Evolutionary conservation across 1,140 invertebrate genomes (phyloP).

Genomic region (Ostrea denselamellosa): DNA sequence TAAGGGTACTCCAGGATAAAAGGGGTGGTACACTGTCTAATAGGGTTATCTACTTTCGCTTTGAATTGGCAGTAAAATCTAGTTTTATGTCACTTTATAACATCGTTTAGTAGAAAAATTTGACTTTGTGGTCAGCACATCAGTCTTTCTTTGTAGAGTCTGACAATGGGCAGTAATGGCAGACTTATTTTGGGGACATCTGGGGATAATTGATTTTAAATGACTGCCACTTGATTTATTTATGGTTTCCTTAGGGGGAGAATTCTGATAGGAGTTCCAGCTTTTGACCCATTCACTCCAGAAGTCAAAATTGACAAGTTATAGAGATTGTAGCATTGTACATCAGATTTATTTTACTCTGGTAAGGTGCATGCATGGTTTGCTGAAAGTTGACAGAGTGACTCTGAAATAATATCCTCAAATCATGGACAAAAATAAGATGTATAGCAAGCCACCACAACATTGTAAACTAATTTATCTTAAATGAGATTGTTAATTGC

Average conservation of each 20-base stretch:
- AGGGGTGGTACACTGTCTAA: background rate
- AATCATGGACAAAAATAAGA: too few species aligned
- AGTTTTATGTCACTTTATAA: background rate
- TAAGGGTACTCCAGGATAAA: background rate
- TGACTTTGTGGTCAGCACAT: background rate
- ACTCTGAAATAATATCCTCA: too few species aligned
- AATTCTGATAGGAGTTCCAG: background rate
- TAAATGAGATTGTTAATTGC: background rate
- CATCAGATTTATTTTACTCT: too few species aligned
- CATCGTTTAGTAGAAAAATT: background rate
- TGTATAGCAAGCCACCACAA: too few species aligned
- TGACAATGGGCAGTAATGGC: background rate
- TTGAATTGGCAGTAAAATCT: background rate
- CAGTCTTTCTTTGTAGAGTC: background rate
- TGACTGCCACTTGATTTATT: background rate
- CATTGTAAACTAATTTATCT: background rate
- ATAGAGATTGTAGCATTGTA: too few species aligned
- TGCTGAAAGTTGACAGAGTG: too few species aligned
- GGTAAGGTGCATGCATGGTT: too few species aligned
- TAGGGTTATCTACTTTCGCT: background rate
- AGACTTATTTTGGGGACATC: background rate
- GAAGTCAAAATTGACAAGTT: background rate
- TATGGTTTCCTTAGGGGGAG: background rate
- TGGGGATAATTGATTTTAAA: slow-evolving; percentile 23
- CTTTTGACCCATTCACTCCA: background rate